phyloP scores from a whole-genome alignment of 1,140 invertebrate species.

The Pachyrhynchus sulphureomaculatus region DNA sequence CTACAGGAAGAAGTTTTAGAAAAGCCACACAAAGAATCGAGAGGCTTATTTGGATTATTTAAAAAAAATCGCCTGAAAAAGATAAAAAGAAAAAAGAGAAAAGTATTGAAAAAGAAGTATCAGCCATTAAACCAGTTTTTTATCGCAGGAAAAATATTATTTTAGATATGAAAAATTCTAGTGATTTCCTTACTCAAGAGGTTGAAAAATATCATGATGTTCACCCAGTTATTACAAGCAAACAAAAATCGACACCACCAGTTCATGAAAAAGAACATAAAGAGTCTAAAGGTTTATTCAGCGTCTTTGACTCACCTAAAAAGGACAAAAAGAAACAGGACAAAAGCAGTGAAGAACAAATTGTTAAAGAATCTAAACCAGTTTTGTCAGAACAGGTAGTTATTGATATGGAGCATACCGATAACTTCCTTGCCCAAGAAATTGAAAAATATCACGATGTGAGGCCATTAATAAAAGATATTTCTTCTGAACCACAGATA shows the following conservation, averaged over 20 bases:
- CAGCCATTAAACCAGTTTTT: neutral
- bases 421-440: conserved; percentile 16
- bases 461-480: neutral
- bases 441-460: conserved; percentile 22
- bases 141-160: conserved; percentile 12
- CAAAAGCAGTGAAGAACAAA: conserved; percentile 16
- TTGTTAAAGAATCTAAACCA: conserved; percentile 1
- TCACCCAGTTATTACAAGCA: neutral
- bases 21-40: conserved; percentile 20
- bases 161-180: conserved; percentile 11
- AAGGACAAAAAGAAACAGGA: conserved; percentile 6
- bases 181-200: conserved; percentile 20
- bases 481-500: neutral
- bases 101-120: conserved; percentile 1
- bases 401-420: neutral
- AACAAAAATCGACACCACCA: neutral
- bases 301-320: conserved; percentile 10
- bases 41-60: conserved; percentile 34
- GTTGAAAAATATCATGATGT: conserved; percentile 27
- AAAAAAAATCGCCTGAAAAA: conserved; percentile 27
- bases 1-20: neutral
- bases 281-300: conserved; percentile 31
- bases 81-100: conserved; percentile 18
- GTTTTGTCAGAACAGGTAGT: neutral
- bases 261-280: conserved; percentile 10